Conservation (phyloP, 2,113 vertebrate species). For the Gadus chalcogrammus region DNA sequence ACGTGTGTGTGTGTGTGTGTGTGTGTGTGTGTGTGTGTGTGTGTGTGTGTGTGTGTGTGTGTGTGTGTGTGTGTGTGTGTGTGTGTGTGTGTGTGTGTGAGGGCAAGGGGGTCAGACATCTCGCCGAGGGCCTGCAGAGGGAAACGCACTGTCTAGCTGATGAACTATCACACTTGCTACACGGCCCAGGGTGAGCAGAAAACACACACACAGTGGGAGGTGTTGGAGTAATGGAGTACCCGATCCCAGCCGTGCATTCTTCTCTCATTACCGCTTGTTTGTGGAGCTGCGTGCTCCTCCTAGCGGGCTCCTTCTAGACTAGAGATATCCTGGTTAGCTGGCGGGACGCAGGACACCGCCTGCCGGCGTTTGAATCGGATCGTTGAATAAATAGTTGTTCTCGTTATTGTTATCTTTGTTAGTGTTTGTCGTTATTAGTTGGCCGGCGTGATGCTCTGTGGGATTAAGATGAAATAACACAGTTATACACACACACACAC, state of each 20-base stretch:
- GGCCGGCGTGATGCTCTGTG: too few species aligned
- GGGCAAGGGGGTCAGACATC: constrained; percentile 58
- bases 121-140: constrained; percentile 50
- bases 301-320: too few species aligned
- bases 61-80: not conserved
- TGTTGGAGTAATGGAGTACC: constrained; percentile 28
- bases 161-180: constrained; percentile 46
- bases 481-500: not conserved
- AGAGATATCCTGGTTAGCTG: not conserved
- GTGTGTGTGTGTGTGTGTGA: constrained; percentile 43
- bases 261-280: not conserved
- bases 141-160: constrained; percentile 65
- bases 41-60: constrained; percentile 18
- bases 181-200: too few species aligned
- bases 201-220: constrained; percentile 5
- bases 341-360: too few species aligned
- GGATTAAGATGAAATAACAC: too few species aligned
- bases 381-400: too few species aligned
- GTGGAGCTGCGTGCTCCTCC: not conserved
- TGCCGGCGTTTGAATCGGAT: too few species aligned
- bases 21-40: constrained; percentile 24
- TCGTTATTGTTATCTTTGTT: too few species aligned
- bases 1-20: not conserved
- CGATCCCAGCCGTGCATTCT: constrained; percentile 18
- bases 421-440: too few species aligned